These are phyloP conservation scores for rabbit (Oryctolagus cuniculus) DNA, from an alignment of 2,113 vertebrate genomes.

Conservation along the genomic window mOryCun1.1 NC_091445.1:92270501-92271000, in stretches of 20 bases:
- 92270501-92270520: neutral
- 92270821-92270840: neutral
- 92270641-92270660: neutral
- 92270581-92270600: neutral
- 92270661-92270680: neutral
- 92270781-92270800: neutral
- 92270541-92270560: too few relatives aligned
- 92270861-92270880: neutral
- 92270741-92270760: too few relatives aligned
- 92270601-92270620: neutral
- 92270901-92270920: too few relatives aligned
- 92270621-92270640: neutral
- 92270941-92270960: neutral
- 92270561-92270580: accelerated
- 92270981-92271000: neutral
- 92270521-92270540: neutral
- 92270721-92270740: neutral
- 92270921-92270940: neutral
- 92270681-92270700: neutral
- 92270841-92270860: too few relatives aligned
- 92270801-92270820: accelerated
- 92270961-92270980: neutral
- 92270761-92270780: neutral
- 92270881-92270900: neutral
- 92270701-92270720: neutral